Conservation (phyloP, 2,113 vertebrate genomes). For the Columba janthina region DNA sequence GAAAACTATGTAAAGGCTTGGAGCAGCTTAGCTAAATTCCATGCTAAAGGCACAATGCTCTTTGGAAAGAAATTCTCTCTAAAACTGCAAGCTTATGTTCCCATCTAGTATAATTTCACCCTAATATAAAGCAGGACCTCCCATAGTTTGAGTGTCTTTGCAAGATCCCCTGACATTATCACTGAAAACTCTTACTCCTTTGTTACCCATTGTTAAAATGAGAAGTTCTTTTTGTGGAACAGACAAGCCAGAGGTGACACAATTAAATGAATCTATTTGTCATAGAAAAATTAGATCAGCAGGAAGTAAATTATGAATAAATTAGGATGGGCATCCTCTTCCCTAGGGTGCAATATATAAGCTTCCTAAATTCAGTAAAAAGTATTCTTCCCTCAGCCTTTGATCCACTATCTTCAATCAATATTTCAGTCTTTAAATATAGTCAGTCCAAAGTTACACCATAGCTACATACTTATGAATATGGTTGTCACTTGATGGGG, state of each 20-base stretch:
- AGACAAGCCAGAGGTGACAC: slow-evolving; percentile 66
- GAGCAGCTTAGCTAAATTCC: not conserved
- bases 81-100: not conserved
- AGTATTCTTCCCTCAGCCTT: slow-evolving; percentile 18
- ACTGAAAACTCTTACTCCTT: slow-evolving; percentile 27
- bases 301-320: slow-evolving; percentile 69
- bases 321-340: slow-evolving; percentile 60
- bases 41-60: not conserved
- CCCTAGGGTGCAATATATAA: slow-evolving; percentile 32
- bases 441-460: not conserved
- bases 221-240: slow-evolving; percentile 53
- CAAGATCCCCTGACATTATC: slow-evolving; percentile 42
- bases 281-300: slow-evolving; percentile 69
- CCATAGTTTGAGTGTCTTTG: slow-evolving; percentile 14
- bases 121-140: slow-evolving; percentile 7
- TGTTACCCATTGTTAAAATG: slow-evolving; percentile 48
- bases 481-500: not conserved
- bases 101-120: not conserved
- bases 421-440: slow-evolving; percentile 36
- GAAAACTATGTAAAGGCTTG: not conserved
- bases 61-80: not conserved
- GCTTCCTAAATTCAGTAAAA: slow-evolving; percentile 58
- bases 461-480: not conserved
- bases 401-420: slow-evolving; percentile 41
- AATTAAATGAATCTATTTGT: slow-evolving; percentile 70